Evolutionary conservation across 2,113 vertebrate species (phyloP).

Genomic region (Aramus guarauna): DNA sequence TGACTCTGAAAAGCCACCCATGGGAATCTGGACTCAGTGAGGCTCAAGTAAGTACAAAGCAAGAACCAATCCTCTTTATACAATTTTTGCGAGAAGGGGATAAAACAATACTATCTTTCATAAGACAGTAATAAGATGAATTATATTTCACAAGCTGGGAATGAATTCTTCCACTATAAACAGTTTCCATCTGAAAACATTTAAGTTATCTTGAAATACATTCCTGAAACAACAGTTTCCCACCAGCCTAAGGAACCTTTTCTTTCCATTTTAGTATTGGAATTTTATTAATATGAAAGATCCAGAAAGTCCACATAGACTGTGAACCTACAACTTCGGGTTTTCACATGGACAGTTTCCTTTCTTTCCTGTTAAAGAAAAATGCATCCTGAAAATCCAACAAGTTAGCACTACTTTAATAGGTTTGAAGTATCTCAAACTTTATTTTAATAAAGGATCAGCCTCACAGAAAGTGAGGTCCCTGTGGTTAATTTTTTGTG

Average conservation of each 20-base stretch:
- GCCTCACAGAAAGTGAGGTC: slow-evolving; percentile 36
- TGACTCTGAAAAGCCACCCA: too few relatives aligned
- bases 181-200: neutral
- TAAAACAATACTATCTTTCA: neutral
- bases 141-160: neutral
- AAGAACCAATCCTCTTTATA: too few relatives aligned
- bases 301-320: neutral
- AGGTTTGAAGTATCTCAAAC: slow-evolving; percentile 47
- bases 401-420: neutral
- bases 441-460: slow-evolving; percentile 65
- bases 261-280: neutral
- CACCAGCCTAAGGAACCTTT: neutral
- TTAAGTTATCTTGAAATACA: neutral
- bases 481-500: slow-evolving; percentile 18
- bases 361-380: neutral
- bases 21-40: too few relatives aligned
- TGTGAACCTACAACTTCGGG: neutral
- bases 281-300: neutral
- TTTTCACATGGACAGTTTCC: neutral
- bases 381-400: neutral
- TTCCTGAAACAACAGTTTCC: neutral
- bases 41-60: too few relatives aligned
- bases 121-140: neutral
- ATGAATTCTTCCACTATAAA: neutral
- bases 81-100: neutral